These are phyloP conservation scores for Corythaeola cristata DNA, from an alignment of 2,113 vertebrate species.

Conservation along the genomic window DNA sequence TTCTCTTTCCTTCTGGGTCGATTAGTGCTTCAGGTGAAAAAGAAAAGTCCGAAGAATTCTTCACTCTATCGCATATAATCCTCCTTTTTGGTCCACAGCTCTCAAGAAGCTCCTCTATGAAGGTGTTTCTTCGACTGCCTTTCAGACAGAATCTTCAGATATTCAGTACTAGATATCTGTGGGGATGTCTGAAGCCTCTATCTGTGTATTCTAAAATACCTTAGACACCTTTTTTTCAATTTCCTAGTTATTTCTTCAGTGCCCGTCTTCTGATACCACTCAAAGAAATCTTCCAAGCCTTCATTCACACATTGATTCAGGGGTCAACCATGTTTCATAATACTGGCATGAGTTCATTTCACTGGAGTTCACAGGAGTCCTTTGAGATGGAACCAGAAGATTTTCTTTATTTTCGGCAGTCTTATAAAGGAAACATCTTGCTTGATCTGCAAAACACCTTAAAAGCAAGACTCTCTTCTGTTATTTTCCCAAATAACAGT, in stretches of 20 bases:
- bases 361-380: not conserved
- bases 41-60: not conserved
- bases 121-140: not conserved
- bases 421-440: not conserved
- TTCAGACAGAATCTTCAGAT: not conserved
- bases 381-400: not conserved
- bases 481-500: not conserved
- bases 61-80: not conserved
- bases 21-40: not conserved
- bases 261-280: not conserved
- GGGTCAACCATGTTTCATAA: not conserved
- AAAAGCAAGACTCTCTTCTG: not conserved
- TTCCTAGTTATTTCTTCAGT: not conserved
- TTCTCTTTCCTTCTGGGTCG: not conserved
- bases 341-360: not conserved
- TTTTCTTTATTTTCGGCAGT: not conserved
- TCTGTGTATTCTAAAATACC: not conserved
- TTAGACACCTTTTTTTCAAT: not conserved
- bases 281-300: not conserved
- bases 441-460: not conserved
- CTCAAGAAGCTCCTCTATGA: not conserved
- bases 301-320: not conserved
- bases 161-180: not conserved
- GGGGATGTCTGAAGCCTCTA: not conserved
- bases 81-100: not conserved